Conservation (phyloP, 1,140 invertebrate species). For the Lasioglossum albipes region DNA sequence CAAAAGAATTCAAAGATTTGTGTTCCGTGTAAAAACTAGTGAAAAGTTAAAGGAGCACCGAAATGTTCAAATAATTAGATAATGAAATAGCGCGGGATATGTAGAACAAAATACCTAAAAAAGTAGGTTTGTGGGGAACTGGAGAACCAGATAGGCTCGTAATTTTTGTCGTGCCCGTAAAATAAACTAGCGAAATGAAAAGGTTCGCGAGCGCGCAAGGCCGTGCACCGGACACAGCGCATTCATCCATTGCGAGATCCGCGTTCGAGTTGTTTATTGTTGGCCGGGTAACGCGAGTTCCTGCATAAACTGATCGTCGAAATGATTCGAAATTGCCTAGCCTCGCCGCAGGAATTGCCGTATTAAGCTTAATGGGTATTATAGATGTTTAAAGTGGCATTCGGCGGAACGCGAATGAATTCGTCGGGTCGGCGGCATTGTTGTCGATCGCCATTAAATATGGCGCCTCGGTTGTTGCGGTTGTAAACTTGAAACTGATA, state of each 20-base stretch:
- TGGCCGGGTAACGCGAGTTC: constrained; percentile 23
- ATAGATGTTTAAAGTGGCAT: not conserved
- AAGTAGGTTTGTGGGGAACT: no score
- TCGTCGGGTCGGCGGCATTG: not conserved
- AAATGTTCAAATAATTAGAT: no score
- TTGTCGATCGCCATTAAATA: not conserved
- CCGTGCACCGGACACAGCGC: constrained; percentile 51
- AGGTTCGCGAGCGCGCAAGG: constrained; percentile 40
- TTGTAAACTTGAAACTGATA: not conserved
- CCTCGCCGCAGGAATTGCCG: constrained; percentile 21
- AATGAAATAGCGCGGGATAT: no score
- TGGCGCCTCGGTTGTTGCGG: not conserved
- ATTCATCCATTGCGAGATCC: constrained; percentile 40
- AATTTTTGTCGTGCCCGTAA: no score
- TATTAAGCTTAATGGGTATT: constrained; percentile 17
- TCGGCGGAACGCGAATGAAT: not conserved
- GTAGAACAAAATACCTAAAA: no score
- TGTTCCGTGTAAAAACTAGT: no score
- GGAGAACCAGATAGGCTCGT: no score
- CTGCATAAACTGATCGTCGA: constrained; percentile 34
- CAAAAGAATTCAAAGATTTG: no score
- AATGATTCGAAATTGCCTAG: constrained; percentile 36
- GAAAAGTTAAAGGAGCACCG: no score
- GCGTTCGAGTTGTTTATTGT: constrained; percentile 43
- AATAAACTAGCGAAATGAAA: constrained; percentile 6